phyloP scores from a whole-genome alignment of 2,888 invertebrate species.

The Torymus texanus region DNA sequence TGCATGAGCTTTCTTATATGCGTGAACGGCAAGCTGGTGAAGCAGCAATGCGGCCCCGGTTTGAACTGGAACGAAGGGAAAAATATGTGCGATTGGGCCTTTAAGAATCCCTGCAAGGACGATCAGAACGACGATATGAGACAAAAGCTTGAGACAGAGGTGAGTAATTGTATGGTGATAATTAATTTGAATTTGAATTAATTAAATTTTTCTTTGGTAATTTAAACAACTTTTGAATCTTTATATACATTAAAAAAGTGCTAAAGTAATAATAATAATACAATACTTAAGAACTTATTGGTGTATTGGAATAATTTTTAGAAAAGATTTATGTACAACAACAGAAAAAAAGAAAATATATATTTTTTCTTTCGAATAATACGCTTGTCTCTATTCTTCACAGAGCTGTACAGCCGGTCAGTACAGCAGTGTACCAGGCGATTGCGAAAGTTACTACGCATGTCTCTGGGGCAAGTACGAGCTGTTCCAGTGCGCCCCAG shows the following conservation, averaged over 20 bases:
- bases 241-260: too few species aligned
- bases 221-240: too few species aligned
- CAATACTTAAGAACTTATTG: too few species aligned
- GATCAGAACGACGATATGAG: background rate
- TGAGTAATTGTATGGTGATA: background rate
- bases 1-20: slow-evolving; percentile 88
- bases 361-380: too few species aligned
- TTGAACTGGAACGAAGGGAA: slow-evolving; percentile 84
- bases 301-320: too few species aligned
- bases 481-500: slow-evolving; percentile 84
- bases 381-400: background rate
- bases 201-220: too few species aligned
- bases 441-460: slow-evolving; percentile 85
- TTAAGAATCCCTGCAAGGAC: slow-evolving; percentile 73
- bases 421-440: slow-evolving; percentile 76
- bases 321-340: background rate
- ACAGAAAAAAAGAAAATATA: background rate
- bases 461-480: slow-evolving; percentile 88
- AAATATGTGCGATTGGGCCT: slow-evolving; percentile 86
- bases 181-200: too few species aligned
- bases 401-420: slow-evolving; percentile 67
- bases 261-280: too few species aligned
- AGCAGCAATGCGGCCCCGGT: slow-evolving; percentile 85
- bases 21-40: slow-evolving; percentile 83
- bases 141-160: slow-evolving; percentile 14